Evolutionary conservation across 2,888 invertebrate genomes (phyloP).

Genomic region (Tenthredo notha): DNA sequence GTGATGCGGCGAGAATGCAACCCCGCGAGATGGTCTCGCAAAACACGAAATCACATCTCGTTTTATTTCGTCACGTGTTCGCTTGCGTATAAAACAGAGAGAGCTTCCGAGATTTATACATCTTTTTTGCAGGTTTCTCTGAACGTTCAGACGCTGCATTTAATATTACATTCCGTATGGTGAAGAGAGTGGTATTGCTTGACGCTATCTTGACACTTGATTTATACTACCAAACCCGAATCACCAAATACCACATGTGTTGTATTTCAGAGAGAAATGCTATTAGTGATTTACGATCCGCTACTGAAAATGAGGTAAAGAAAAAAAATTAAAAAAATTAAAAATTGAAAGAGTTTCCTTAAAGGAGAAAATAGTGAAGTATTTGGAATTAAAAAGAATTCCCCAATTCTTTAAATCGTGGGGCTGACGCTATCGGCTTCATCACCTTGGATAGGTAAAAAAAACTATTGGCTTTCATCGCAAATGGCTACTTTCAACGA

Average conservation of each 20-base stretch:
- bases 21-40: not conserved
- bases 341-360: too few species aligned
- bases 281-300: too few species aligned
- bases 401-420: too few species aligned
- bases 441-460: too few species aligned
- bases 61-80: slow-evolving; percentile 45
- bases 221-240: not conserved
- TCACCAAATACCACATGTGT: not conserved
- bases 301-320: too few species aligned
- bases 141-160: slow-evolving; percentile 28
- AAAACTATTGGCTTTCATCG: too few species aligned
- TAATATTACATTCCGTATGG: slow-evolving; percentile 11
- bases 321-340: too few species aligned
- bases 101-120: slow-evolving; percentile 19
- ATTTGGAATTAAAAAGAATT: too few species aligned
- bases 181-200: slow-evolving; percentile 8
- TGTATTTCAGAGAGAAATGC: not conserved
- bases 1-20: slow-evolving; percentile 10
- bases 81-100: slow-evolving; percentile 26
- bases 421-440: too few species aligned
- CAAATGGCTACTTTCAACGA: too few species aligned
- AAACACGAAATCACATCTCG: slow-evolving; percentile 35
- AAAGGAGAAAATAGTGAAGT: too few species aligned
- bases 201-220: slow-evolving; percentile 24
- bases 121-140: slow-evolving; percentile 9